Evolutionary conservation across 1,140 invertebrate genomes (phyloP).

Genomic region (Helicorthomorpha holstii): DNA sequence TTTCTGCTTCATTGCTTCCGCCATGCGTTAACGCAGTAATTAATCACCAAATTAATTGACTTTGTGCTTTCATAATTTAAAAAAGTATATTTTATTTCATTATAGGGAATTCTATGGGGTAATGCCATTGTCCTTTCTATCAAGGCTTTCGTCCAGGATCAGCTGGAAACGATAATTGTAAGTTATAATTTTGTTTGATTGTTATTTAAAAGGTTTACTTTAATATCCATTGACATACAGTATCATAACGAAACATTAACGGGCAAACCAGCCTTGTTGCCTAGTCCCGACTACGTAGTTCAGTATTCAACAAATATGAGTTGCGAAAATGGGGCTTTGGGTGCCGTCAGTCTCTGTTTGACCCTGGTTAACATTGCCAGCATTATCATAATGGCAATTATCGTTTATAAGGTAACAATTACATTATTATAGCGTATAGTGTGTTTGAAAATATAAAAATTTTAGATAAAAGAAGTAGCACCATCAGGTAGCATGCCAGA

Average conservation of each 20-base stretch:
- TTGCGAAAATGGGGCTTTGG: conserved; percentile 56
- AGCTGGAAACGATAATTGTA: not conserved
- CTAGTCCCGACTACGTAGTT: conserved; percentile 23
- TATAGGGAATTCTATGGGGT: conserved; percentile 26
- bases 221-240: no score
- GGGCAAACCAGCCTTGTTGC: conserved; percentile 10
- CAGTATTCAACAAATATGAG: conserved; percentile 51
- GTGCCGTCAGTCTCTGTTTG: conserved; percentile 56
- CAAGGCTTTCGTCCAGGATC: not conserved
- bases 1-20: conserved; percentile 69
- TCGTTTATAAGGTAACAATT: conserved; percentile 49
- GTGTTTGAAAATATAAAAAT: conserved; percentile 5
- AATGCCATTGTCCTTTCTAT: not conserved
- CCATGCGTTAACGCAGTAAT: conserved; percentile 69
- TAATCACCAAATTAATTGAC: conserved; percentile 11
- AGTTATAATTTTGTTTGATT: no score
- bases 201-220: no score
- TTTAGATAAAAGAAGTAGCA: conserved; percentile 67
- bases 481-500: conserved; percentile 56
- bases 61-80: not conserved
- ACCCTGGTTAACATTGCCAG: conserved; percentile 68
- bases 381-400: conserved; percentile 63
- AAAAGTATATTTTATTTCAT: conserved; percentile 7
- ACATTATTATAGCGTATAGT: not conserved
- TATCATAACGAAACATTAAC: not conserved